Conservation (phyloP, 1,140 invertebrate genomes). For the Drosophila sp. region DNA sequence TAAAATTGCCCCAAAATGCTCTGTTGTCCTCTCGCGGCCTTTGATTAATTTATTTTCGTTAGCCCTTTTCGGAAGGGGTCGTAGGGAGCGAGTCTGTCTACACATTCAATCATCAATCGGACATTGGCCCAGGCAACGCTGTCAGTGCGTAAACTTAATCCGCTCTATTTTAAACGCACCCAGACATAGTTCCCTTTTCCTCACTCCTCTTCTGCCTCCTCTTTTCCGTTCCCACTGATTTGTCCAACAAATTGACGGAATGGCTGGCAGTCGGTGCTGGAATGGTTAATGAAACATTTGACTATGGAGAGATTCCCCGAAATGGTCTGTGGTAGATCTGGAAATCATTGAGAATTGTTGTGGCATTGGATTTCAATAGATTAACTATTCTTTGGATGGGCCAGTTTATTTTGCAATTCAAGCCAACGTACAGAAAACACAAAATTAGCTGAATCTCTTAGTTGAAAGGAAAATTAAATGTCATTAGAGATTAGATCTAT, state of each 20-base stretch:
- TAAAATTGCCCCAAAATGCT: constrained; percentile 24
- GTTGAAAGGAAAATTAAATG: no score
- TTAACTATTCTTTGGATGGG: constrained; percentile 18
- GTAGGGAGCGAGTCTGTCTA: constrained; percentile 34
- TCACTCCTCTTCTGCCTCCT: not conserved
- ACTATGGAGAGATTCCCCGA: not conserved
- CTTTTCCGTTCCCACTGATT: not conserved
- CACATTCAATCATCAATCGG: constrained; percentile 68
- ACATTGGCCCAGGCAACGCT: constrained; percentile 44
- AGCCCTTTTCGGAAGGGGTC: not conserved
- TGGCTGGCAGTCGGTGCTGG: constrained; percentile 9
- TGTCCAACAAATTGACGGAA: constrained; percentile 15
- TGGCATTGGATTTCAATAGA: constrained; percentile 35
- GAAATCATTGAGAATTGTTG: constrained; percentile 17
- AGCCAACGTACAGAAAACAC: not conserved
- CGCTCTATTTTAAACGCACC: constrained; percentile 22
- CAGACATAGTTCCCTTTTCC: constrained; percentile 3
- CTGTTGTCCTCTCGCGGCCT: constrained; percentile 69
- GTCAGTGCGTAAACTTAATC: constrained; percentile 42
- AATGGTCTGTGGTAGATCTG: not conserved
- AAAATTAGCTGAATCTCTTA: not conserved
- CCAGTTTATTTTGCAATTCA: not conserved
- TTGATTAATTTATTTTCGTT: constrained; percentile 76
- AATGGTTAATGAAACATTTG: constrained; percentile 36
- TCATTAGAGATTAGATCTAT: no score